These are phyloP conservation scores for Neopelma chrysocephalum DNA, from an alignment of 2,797 vertebrate species.

Conservation along the genomic window DNA sequence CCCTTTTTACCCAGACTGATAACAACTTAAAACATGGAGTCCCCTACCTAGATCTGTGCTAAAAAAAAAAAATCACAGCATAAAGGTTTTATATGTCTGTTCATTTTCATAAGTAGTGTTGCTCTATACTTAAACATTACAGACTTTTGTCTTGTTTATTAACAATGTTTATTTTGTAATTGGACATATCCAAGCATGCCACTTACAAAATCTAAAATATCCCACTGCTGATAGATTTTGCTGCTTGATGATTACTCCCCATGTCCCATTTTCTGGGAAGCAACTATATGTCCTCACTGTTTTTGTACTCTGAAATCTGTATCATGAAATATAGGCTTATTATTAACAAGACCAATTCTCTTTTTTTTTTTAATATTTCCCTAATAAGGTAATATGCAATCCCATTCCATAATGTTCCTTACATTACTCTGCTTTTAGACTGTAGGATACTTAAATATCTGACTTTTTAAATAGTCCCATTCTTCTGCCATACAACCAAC, in stretches of 20 bases:
- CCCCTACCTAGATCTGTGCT: rapidly evolving
- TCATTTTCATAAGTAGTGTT: neutral
- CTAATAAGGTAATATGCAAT: neutral
- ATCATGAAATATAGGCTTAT: neutral
- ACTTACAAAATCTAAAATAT: neutral
- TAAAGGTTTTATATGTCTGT: neutral
- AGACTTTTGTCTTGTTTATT: neutral
- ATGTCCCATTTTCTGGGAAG: neutral
- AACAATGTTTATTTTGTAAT: neutral
- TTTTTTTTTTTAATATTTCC: neutral
- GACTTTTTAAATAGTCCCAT: neutral
- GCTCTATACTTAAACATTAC: neutral
- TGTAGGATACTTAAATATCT: neutral
- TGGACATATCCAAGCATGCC: neutral
- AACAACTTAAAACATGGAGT: neutral
- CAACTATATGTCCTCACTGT: neutral
- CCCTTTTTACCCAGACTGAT: neutral
- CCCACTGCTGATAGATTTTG: neutral
- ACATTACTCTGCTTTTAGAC: neutral
- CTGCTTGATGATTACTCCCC: neutral
- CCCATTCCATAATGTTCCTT: neutral
- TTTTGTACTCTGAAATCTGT: neutral
- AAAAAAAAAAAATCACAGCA: neutral
- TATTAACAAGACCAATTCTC: neutral
- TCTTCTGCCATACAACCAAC: neutral